Conservation (phyloP, 2,797 vertebrate species). For the Uromys caudimaculatus region DNA sequence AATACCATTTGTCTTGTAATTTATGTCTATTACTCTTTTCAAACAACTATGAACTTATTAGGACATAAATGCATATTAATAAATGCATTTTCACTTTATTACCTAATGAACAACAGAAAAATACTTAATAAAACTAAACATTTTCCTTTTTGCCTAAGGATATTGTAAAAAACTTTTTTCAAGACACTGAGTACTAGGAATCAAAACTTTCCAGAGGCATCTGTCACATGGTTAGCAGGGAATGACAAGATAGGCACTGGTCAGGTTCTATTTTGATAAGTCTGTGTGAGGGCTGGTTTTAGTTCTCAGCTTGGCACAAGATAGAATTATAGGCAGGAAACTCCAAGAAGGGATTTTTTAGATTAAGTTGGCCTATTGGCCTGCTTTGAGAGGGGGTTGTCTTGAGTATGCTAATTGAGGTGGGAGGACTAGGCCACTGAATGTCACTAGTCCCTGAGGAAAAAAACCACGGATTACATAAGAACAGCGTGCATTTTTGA, state of each 20-base stretch:
- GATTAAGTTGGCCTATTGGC: not conserved
- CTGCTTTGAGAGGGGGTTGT: not conserved
- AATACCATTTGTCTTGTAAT: not conserved
- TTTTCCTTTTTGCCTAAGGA: not conserved
- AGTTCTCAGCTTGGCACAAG: not conserved
- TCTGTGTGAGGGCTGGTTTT: not conserved
- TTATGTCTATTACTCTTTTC: conserved; percentile 31
- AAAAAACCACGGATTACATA: not conserved
- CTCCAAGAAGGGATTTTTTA: not conserved
- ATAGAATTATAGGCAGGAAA: not conserved
- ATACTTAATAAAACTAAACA: not conserved
- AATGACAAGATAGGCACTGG: not conserved
- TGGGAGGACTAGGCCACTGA: not conserved
- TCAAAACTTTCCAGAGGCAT: not conserved
- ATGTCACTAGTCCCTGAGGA: not conserved
- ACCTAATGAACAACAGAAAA: not conserved
- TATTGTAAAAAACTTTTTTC: not conserved
- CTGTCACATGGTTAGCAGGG: not conserved
- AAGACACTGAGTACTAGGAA: not conserved
- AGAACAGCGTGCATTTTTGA: not conserved
- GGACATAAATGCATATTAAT: not conserved
- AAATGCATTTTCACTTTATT: conserved; percentile 3
- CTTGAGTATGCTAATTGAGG: not conserved
- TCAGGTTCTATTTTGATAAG: not conserved
- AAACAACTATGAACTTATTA: not conserved